phyloP scores from a whole-genome alignment of 2,113 vertebrate species.

The Zosterops lateralis region DNA sequence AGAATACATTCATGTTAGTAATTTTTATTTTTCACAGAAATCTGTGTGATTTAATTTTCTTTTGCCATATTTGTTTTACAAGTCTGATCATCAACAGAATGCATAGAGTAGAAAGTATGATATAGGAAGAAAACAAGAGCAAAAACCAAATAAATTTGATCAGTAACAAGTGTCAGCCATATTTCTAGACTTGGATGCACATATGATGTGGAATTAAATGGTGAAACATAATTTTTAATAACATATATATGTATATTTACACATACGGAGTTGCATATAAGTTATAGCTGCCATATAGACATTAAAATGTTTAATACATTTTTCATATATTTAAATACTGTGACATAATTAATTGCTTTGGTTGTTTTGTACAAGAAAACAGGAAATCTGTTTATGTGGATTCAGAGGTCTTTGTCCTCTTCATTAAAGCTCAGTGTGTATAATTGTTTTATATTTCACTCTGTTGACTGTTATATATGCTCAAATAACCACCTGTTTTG shows the following conservation, averaged over 20 bases:
- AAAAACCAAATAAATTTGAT: neutral
- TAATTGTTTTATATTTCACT: neutral
- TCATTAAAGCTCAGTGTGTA: neutral
- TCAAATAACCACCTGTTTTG: neutral
- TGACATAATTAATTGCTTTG: neutral
- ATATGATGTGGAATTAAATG: neutral
- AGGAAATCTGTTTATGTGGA: neutral
- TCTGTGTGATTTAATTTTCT: neutral
- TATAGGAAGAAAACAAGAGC: neutral
- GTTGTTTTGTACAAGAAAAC: neutral
- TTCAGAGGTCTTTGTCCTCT: neutral
- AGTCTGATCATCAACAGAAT: neutral
- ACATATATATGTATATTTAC: neutral
- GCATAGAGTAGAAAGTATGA: neutral
- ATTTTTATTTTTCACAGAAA: neutral
- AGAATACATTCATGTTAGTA: neutral
- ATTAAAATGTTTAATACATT: neutral
- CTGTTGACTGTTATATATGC: neutral
- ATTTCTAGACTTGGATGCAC: neutral
- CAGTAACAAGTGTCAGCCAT: neutral
- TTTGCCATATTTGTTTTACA: neutral
- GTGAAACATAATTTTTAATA: neutral
- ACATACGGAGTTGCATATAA: neutral
- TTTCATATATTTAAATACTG: neutral
- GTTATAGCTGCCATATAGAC: neutral